Percentiles rank a stretch among this genome's conserved stretches.
Evolutionary conservation across 2,888 invertebrate species (phyloP).

Genomic region (Stomorhina lunata): DNA sequence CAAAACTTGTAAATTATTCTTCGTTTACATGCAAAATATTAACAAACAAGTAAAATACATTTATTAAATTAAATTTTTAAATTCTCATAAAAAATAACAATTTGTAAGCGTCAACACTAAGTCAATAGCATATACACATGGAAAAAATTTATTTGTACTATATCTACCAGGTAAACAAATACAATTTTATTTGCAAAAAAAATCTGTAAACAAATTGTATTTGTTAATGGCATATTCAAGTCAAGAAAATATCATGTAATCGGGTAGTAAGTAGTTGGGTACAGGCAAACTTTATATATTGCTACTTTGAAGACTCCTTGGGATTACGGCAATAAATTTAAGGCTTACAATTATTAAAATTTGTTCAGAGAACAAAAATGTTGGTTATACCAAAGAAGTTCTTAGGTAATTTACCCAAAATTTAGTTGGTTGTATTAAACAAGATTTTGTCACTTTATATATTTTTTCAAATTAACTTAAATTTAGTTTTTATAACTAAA

Average conservation of each 20-base stretch:
- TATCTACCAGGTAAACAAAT: slow-evolving; percentile 34
- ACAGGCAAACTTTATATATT: neutral
- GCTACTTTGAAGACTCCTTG: too few relatives aligned
- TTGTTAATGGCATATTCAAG: slow-evolving; percentile 28
- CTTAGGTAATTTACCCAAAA: too few relatives aligned
- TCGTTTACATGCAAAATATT: slow-evolving; percentile 21
- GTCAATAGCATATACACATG: slow-evolving; percentile 54
- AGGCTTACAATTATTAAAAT: too few relatives aligned
- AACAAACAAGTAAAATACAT: slow-evolving; percentile 30
- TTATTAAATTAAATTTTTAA: slow-evolving; percentile 39
- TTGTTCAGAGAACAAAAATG: too few relatives aligned
- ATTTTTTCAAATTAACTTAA: too few relatives aligned
- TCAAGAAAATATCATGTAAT: slow-evolving; percentile 40
- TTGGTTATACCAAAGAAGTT: too few relatives aligned
- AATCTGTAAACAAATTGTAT: neutral
- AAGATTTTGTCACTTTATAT: too few relatives aligned
- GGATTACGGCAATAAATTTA: too few relatives aligned
- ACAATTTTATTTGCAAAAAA: slow-evolving; percentile 19
- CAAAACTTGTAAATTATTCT: slow-evolving; percentile 38
- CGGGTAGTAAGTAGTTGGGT: neutral
- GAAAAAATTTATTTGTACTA: slow-evolving; percentile 22
- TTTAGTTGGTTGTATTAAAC: too few relatives aligned
- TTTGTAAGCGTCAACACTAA: slow-evolving; percentile 68
- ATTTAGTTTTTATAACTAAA: too few relatives aligned
- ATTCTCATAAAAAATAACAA: slow-evolving; percentile 47